phyloP scores from a whole-genome alignment of 2,113 vertebrate species.

The Thamnophis sirtalis region DNA sequence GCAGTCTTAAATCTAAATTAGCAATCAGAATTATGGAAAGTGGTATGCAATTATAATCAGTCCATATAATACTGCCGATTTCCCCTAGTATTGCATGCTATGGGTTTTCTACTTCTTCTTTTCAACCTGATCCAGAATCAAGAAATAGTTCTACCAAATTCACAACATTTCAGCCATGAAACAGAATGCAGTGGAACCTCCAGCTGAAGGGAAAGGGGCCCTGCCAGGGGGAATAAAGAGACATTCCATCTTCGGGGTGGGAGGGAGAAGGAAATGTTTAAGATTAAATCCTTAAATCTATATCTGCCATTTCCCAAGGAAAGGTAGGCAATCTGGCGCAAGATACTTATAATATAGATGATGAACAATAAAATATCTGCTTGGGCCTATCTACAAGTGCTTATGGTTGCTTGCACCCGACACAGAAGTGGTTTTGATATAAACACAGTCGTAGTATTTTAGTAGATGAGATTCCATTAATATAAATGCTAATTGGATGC shows the following conservation, averaged over 20 bases:
- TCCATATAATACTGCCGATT: background rate
- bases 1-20: constrained; percentile 8
- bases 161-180: background rate
- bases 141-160: background rate
- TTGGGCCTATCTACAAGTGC: background rate
- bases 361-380: background rate
- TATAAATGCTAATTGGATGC: background rate
- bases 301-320: background rate
- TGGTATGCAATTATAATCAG: background rate
- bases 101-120: background rate
- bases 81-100: background rate
- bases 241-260: background rate
- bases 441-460: background rate
- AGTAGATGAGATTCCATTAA: background rate
- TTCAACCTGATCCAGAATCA: background rate
- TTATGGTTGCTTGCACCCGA: background rate
- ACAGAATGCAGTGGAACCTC: background rate
- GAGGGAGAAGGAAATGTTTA: background rate
- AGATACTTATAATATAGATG: background rate
- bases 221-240: background rate
- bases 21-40: background rate
- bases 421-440: background rate
- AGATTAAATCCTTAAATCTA: background rate
- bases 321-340: background rate
- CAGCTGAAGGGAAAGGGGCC: background rate